A percentile compares a stretch with the other conserved stretches of the same genome.
Conservation (phyloP, 2,888 invertebrate species). For the Pterostichus madidus region DNA sequence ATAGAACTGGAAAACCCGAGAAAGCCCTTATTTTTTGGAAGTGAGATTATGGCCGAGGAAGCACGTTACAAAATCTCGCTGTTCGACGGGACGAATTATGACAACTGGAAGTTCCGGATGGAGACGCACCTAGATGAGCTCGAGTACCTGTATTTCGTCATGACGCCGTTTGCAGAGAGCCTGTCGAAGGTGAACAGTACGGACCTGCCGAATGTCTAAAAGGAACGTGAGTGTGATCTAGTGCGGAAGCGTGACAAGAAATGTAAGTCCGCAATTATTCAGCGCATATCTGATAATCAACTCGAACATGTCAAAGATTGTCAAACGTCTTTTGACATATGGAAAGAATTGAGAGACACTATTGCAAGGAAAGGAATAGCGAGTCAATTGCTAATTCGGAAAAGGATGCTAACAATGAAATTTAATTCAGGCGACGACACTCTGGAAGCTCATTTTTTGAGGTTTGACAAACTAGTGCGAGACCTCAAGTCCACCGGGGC, state of each 20-base stretch:
- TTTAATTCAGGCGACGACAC: slow-evolving; percentile 62
- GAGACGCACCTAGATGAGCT: slow-evolving; percentile 14
- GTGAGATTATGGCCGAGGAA: slow-evolving; percentile 49
- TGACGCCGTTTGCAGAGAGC: not conserved
- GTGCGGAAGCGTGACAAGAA: slow-evolving; percentile 65
- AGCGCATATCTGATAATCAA: slow-evolving; percentile 70
- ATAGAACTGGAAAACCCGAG: too few relatives aligned
- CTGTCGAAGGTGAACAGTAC: not conserved
- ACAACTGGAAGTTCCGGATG: not conserved
- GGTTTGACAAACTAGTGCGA: slow-evolving; percentile 68
- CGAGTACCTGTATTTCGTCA: not conserved
- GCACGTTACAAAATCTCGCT: slow-evolving; percentile 40
- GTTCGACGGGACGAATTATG: slow-evolving; percentile 14
- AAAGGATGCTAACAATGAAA: slow-evolving; percentile 66
- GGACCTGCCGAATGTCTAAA: not conserved
- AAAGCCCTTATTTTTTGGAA: too few relatives aligned
- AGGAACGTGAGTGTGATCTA: not conserved
- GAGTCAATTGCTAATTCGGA: slow-evolving; percentile 38
- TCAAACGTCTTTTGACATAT: slow-evolving; percentile 69
- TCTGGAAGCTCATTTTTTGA: slow-evolving; percentile 33
- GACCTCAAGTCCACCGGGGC: slow-evolving; percentile 69
- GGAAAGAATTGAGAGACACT: not conserved
- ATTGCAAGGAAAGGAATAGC: slow-evolving; percentile 9
- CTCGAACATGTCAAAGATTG: slow-evolving; percentile 68
- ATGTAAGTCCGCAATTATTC: slow-evolving; percentile 70